These are phyloP conservation scores for Crotalus viridis DNA, from an alignment of 2,113 vertebrate species.

Conservation along the genomic window DNA sequence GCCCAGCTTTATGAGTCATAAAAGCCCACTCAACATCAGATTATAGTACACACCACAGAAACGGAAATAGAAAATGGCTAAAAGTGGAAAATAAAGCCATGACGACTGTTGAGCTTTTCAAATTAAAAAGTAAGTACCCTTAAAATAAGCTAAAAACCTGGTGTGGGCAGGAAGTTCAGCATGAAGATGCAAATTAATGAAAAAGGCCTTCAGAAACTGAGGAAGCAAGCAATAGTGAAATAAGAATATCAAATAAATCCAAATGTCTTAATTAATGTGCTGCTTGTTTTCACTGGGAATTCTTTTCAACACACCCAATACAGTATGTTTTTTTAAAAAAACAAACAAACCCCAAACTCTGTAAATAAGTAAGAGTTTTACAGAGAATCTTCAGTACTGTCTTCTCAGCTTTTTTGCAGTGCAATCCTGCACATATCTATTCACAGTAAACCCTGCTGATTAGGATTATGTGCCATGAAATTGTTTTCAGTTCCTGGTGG, in stretches of 20 bases:
- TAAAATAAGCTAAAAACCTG: constrained; percentile 53
- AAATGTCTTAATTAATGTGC: background rate
- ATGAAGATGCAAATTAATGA: constrained; percentile 35
- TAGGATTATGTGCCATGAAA: background rate
- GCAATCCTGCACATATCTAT: background rate
- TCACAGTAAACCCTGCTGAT: background rate
- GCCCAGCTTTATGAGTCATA: constrained; percentile 9
- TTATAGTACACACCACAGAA: constrained; percentile 15
- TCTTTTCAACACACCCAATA: background rate
- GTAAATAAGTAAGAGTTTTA: background rate
- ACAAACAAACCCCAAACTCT: too few species aligned
- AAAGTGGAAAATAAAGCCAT: constrained; percentile 29
- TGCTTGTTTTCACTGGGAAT: constrained; percentile 16
- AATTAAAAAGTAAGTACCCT: constrained; percentile 24
- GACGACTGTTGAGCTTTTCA: constrained; percentile 32
- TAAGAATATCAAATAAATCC: constrained; percentile 14
- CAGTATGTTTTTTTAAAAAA: background rate
- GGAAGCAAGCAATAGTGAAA: constrained; percentile 33
- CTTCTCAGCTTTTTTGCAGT: background rate
- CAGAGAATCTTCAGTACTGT: background rate
- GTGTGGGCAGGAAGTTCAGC: constrained; percentile 51
- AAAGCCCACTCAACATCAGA: constrained; percentile 17
- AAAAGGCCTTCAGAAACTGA: constrained; percentile 27
- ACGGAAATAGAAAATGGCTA: constrained; percentile 40
- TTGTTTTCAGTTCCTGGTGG: background rate